These are phyloP conservation scores for Cremastinae sp. DNA, from an alignment of 2,888 invertebrate genomes.

Conservation along the genomic window DNA sequence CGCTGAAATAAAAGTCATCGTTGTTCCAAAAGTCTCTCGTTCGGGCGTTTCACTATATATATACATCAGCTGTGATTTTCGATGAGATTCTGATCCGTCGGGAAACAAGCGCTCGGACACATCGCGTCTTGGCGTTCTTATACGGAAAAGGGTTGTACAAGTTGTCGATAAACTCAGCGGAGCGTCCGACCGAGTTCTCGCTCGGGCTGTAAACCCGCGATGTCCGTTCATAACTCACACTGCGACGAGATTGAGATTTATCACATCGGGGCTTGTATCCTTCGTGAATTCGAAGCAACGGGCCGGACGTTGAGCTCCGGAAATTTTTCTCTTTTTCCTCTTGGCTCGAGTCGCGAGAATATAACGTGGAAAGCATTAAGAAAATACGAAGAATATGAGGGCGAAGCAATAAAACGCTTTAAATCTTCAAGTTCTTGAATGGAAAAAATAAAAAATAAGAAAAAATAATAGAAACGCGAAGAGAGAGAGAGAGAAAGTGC, in stretches of 20 bases:
- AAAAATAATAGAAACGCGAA: constrained; percentile 24
- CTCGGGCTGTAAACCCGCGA: constrained; percentile 41
- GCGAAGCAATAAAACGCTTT: background rate
- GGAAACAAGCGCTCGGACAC: constrained; percentile 36
- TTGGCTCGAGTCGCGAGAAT: too few species aligned
- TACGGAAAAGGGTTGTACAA: constrained; percentile 67
- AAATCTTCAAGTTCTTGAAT: background rate
- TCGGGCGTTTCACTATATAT: too few species aligned
- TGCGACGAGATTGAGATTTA: constrained; percentile 43
- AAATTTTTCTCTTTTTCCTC: too few species aligned
- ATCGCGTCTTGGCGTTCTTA: constrained; percentile 59
- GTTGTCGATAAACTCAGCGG: constrained; percentile 79
- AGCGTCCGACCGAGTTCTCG: constrained; percentile 70
- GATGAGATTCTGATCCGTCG: constrained; percentile 61
- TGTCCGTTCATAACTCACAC: constrained; percentile 37
- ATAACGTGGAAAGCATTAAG: too few species aligned
- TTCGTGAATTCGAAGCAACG: constrained; percentile 18
- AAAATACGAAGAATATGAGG: background rate
- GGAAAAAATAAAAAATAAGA: constrained; percentile 3
- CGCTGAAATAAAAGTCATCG: too few species aligned
- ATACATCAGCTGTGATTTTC: too few species aligned
- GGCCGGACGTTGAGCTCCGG: background rate
- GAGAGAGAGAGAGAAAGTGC: constrained; percentile 31
- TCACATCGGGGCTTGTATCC: constrained; percentile 10
- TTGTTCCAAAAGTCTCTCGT: too few species aligned